Percentiles rank a stretch among this genome's conserved stretches.
Evolutionary conservation across 92 coral and sea anemone species (phyloP).

Genomic region (Epizoanthus rinbou): DNA sequence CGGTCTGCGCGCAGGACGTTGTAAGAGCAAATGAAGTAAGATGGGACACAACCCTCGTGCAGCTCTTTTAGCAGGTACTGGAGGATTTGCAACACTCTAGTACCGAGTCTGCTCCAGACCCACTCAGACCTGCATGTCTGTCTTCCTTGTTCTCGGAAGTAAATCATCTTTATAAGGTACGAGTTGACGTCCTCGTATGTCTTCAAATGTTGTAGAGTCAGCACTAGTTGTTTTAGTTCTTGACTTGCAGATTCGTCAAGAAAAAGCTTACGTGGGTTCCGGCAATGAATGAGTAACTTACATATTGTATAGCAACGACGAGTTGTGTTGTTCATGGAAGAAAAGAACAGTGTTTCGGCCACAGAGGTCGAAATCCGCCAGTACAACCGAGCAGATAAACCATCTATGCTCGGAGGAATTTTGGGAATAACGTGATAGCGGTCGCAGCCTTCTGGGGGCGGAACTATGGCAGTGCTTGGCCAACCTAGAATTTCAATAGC

Average conservation of each 20-base stretch:
- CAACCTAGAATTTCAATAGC: slow-evolving; percentile 49
- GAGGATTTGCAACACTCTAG: slow-evolving; percentile 32
- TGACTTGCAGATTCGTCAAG: not conserved
- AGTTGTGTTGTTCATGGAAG: slow-evolving; percentile 14
- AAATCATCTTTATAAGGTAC: slow-evolving; percentile 49
- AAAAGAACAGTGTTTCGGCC: slow-evolving; percentile 40
- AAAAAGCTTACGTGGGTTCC: slow-evolving; percentile 16
- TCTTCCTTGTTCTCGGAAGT: slow-evolving; percentile 19
- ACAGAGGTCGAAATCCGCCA: slow-evolving; percentile 60
- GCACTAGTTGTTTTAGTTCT: slow-evolving; percentile 3
- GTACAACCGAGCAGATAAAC: slow-evolving; percentile 22
- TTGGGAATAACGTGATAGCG: slow-evolving; percentile 52
- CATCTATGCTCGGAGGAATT: slow-evolving; percentile 35
- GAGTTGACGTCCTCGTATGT: slow-evolving; percentile 36
- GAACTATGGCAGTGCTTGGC: slow-evolving; percentile 39
- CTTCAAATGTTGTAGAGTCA: not conserved
- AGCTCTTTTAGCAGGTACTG: slow-evolving; percentile 21
- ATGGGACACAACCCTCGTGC: slow-evolving; percentile 27
- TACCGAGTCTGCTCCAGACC: slow-evolving; percentile 34
- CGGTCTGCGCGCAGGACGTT: slow-evolving; percentile 39
- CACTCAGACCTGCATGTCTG: slow-evolving; percentile 11
- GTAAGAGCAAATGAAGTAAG: slow-evolving; percentile 40
- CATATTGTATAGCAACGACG: slow-evolving; percentile 44
- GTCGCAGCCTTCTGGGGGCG: slow-evolving; percentile 14
- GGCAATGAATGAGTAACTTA: slow-evolving; percentile 35